Percentiles rank a stretch among this genome's conserved stretches.
Conservation (phyloP, 2,797 vertebrate genomes). For the Anolis apletophallus region DNA sequence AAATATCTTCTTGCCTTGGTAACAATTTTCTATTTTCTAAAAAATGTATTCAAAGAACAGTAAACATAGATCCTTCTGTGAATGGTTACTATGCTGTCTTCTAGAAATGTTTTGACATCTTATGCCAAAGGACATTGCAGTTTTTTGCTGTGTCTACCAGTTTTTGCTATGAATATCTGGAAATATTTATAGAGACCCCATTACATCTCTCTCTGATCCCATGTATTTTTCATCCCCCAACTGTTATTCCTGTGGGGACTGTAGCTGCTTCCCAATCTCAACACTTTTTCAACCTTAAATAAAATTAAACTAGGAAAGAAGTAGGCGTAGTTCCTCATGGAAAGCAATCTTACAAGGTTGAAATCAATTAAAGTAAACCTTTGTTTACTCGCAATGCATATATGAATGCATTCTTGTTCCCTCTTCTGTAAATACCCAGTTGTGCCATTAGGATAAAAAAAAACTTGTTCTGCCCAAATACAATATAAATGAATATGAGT, state of each 20-base stretch:
- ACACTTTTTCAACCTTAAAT: not conserved
- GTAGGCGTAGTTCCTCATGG: not conserved
- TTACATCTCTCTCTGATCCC: too few relatives aligned
- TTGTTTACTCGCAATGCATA: not conserved
- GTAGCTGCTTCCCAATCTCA: not conserved
- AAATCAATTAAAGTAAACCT: not conserved
- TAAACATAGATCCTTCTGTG: not conserved
- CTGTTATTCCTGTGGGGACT: not conserved
- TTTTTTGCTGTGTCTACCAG: too few relatives aligned
- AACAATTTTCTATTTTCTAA: not conserved
- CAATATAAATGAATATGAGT: constrained; percentile 24
- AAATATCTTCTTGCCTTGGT: not conserved
- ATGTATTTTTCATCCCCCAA: too few relatives aligned
- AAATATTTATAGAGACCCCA: too few relatives aligned
- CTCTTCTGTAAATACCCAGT: not conserved
- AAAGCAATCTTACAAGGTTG: not conserved
- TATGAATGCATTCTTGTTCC: not conserved
- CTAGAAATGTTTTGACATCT: not conserved
- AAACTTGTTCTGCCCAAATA: not conserved
- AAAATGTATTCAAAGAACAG: not conserved
- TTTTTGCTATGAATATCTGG: too few relatives aligned
- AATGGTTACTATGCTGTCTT: not conserved
- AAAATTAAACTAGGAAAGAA: not conserved
- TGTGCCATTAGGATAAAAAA: not conserved
- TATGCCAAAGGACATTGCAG: not conserved